A percentile compares a stretch with the other conserved stretches of the same genome.
Evolutionary conservation across 2,797 vertebrate genomes (phyloP).

Genomic region (Enteromius mattozi): DNA sequence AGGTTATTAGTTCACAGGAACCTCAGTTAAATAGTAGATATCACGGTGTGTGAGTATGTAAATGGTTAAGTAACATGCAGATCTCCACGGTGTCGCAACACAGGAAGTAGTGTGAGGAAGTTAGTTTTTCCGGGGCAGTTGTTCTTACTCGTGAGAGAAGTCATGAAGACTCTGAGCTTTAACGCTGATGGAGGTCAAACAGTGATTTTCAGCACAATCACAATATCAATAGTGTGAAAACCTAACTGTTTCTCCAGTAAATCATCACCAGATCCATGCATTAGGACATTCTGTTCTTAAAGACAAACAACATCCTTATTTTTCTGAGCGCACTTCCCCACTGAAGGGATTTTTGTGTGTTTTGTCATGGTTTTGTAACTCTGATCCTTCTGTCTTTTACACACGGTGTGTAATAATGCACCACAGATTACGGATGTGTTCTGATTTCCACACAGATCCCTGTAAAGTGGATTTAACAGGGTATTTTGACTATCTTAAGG

Average conservation of each 20-base stretch:
- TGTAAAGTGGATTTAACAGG: not conserved
- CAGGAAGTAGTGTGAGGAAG: conserved; percentile 57
- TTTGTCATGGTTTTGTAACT: conserved; percentile 3
- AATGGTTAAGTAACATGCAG: not conserved
- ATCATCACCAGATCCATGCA: not conserved
- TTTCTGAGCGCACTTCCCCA: not conserved
- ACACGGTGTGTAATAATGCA: not conserved
- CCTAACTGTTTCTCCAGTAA: no score
- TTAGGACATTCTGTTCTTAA: not conserved
- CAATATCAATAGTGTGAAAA: not conserved
- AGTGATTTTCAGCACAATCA: not conserved
- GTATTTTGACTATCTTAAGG: not conserved
- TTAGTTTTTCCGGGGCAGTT: conserved; percentile 22
- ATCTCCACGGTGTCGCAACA: conserved; percentile 34
- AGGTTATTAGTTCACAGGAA: not conserved
- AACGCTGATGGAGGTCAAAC: conserved; percentile 44
- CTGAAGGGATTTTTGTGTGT: not conserved
- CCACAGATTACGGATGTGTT: not conserved
- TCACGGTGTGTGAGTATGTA: conserved; percentile 6
- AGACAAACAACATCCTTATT: not conserved
- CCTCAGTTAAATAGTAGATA: not conserved
- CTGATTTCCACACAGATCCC: no score
- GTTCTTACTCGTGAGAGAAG: not conserved
- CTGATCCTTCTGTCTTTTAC: not conserved
- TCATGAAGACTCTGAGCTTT: conserved; percentile 30